Percentiles rank a stretch among this genome's conserved stretches.
phyloP scores from a whole-genome alignment of 2,888 invertebrate species.

The Eretmocerus hayati region DNA sequence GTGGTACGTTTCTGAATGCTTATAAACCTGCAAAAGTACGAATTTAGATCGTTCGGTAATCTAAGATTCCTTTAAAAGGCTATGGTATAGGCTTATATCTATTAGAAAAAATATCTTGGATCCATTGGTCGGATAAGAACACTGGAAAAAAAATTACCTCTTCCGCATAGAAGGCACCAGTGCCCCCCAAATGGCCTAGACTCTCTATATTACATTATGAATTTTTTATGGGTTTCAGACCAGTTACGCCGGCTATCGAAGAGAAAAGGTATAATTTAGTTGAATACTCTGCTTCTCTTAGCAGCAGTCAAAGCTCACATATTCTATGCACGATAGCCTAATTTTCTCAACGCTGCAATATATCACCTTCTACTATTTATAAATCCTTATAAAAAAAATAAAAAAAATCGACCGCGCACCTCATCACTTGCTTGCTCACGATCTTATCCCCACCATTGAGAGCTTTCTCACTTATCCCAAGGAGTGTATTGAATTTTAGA shows the following conservation, averaged over 20 bases:
- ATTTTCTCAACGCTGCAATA: conserved; percentile 3
- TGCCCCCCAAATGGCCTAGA: neutral
- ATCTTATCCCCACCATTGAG: too few relatives aligned
- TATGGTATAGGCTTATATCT: too few relatives aligned
- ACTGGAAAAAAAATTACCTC: too few relatives aligned
- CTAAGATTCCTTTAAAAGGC: too few relatives aligned
- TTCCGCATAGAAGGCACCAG: neutral
- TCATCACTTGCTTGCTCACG: neutral
- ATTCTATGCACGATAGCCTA: conserved; percentile 28
- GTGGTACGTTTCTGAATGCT: too few relatives aligned
- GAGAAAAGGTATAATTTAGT: conserved; percentile 31
- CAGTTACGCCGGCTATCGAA: conserved; percentile 34
- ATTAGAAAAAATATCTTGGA: too few relatives aligned
- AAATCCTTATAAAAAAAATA: too few relatives aligned
- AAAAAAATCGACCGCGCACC: neutral
- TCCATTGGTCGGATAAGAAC: too few relatives aligned
- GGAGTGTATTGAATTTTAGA: too few relatives aligned
- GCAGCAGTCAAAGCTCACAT: conserved; percentile 14
- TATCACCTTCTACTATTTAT: conserved; percentile 1
- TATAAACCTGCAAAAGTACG: too few relatives aligned
- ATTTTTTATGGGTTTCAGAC: conserved; percentile 31
- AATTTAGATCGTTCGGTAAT: too few relatives aligned
- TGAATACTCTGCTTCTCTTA: conserved; percentile 6
- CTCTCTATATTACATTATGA: conserved; percentile 18
- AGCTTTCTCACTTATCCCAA: too few relatives aligned